These are phyloP conservation scores for Morus bassanus DNA, from an alignment of 2,797 vertebrate genomes.

Conservation along the genomic window DNA sequence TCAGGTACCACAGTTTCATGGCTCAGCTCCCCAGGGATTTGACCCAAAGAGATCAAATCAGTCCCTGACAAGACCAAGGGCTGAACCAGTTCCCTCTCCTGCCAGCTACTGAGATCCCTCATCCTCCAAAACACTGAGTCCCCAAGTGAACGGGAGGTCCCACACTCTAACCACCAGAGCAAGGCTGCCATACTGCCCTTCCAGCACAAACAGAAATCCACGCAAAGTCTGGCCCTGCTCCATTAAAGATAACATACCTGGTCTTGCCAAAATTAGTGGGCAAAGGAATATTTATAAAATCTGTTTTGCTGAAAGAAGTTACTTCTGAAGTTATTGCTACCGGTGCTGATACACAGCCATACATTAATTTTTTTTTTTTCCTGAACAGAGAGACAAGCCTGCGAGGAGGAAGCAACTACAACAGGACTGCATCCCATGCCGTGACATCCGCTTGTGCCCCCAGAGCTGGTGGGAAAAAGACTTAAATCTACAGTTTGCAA, in stretches of 20 bases:
- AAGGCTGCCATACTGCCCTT: background rate
- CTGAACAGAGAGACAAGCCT: background rate
- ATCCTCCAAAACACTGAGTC: background rate
- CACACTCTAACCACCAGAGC: background rate
- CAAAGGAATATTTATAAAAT: background rate
- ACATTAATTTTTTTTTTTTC: background rate
- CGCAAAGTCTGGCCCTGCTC: background rate
- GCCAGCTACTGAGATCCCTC: background rate
- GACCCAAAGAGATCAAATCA: background rate
- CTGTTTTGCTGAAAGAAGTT: slow-evolving; percentile 8
- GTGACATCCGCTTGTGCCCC: background rate
- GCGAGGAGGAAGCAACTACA: background rate
- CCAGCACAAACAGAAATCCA: background rate
- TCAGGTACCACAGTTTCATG: background rate
- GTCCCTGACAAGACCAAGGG: background rate
- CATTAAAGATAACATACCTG: background rate
- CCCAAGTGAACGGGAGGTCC: background rate
- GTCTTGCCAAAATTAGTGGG: background rate
- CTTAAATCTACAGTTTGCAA: background rate
- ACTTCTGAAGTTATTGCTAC: background rate
- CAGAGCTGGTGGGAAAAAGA: background rate
- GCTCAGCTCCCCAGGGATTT: background rate
- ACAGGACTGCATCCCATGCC: background rate
- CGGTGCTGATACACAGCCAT: background rate
- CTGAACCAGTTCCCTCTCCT: background rate